These are phyloP conservation scores for Tachyglossus aculeatus DNA, from an alignment of 2,797 vertebrate genomes.

Conservation along the genomic window DNA sequence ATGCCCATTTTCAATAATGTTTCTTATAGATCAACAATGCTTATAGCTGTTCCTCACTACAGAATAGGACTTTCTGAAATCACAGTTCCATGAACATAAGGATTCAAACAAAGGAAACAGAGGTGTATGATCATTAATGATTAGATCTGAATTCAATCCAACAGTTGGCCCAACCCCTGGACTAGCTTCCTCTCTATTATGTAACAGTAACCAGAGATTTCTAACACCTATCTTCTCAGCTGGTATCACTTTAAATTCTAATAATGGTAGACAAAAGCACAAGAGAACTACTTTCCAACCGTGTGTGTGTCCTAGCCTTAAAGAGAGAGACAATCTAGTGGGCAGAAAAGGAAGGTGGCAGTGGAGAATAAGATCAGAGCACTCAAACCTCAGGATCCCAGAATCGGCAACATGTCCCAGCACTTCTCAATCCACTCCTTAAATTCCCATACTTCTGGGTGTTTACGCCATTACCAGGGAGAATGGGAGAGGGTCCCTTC, in stretches of 20 bases:
- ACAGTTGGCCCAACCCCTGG: background rate
- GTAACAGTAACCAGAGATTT: background rate
- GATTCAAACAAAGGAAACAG: background rate
- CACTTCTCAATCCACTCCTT: background rate
- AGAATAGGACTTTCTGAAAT: slow-evolving; percentile 19
- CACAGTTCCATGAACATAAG: background rate
- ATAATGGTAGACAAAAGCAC: background rate
- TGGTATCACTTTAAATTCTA: slow-evolving; percentile 1
- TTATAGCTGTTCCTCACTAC: background rate
- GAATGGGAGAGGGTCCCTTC: no score
- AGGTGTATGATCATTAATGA: background rate
- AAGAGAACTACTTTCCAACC: background rate
- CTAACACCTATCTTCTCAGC: background rate
- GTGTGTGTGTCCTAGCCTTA: background rate
- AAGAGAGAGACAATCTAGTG: background rate
- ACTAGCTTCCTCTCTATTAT: background rate
- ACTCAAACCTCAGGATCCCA: background rate
- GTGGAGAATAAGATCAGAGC: background rate
- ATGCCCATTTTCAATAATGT: slow-evolving; percentile 39
- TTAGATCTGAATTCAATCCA: background rate
- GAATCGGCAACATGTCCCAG: fast-evolving
- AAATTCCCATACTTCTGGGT: background rate
- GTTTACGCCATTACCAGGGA: no score
- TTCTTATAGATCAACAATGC: slow-evolving; percentile 8
- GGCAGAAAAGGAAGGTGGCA: background rate